Conservation (phyloP, 1,140 invertebrate genomes). For the Drosophila sechellia region DNA sequence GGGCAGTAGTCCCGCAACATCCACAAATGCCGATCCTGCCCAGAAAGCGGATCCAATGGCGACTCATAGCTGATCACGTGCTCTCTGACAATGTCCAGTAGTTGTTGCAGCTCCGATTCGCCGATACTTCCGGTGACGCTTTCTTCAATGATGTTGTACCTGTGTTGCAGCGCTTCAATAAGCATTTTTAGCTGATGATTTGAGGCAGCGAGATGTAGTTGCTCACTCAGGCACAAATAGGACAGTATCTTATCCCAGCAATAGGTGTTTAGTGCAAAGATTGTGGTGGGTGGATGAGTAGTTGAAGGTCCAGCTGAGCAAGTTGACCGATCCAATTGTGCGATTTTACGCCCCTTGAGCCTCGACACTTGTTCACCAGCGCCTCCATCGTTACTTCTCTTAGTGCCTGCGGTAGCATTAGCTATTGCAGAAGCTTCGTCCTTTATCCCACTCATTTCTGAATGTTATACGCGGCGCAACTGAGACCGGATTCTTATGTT, state of each 20-base stretch:
- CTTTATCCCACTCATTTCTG: too few species aligned
- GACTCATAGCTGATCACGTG: slow-evolving; percentile 39
- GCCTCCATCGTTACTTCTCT: too few species aligned
- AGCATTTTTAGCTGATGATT: background rate
- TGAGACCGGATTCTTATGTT: too few species aligned
- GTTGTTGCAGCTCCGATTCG: slow-evolving; percentile 3
- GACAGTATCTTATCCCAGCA: slow-evolving; percentile 16
- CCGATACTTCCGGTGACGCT: background rate
- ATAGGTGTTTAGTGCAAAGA: background rate
- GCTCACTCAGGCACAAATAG: slow-evolving; percentile 24
- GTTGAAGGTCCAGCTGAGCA: background rate
- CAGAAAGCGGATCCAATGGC: background rate
- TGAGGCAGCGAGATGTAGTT: slow-evolving; percentile 8
- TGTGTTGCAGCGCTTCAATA: background rate
- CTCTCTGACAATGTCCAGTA: slow-evolving; percentile 13
- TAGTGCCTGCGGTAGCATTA: too few species aligned
- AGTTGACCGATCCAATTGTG: background rate
- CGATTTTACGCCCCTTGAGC: too few species aligned
- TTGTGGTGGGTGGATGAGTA: background rate
- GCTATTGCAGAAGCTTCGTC: too few species aligned
- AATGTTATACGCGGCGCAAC: too few species aligned
- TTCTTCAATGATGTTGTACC: slow-evolving; percentile 16
- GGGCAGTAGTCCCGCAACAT: background rate
- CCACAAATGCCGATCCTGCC: slow-evolving; percentile 24
- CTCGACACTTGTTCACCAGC: too few species aligned